These are phyloP conservation scores for Malurus melanocephalus DNA, from an alignment of 2,113 vertebrate species.

Conservation along the genomic window DNA sequence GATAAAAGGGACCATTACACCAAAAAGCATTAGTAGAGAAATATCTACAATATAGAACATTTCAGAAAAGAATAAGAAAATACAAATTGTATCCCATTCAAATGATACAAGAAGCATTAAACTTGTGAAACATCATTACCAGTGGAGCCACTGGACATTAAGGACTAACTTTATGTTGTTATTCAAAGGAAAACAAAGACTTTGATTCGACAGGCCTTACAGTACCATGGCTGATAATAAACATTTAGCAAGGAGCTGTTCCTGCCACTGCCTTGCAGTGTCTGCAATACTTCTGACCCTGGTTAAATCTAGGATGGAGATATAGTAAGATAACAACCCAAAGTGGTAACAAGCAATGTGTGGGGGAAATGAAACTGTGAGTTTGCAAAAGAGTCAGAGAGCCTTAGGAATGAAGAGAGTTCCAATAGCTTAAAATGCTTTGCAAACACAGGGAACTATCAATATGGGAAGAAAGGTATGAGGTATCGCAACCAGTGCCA, in stretches of 20 bases:
- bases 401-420: neutral
- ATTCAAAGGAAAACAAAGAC: neutral
- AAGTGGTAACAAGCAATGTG: rapidly evolving
- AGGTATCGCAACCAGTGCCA: neutral
- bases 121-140: neutral
- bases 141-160: neutral
- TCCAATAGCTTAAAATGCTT: neutral
- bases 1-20: neutral
- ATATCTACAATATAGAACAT: neutral
- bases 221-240: neutral
- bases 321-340: neutral
- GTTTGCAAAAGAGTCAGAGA: neutral
- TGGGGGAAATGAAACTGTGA: neutral
- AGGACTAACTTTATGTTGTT: neutral
- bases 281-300: neutral
- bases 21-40: neutral
- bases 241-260: neutral
- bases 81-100: neutral
- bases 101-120: neutral
- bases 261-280: neutral
- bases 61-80: neutral
- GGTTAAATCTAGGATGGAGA: neutral
- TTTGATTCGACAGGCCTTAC: neutral
- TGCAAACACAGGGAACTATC: neutral
- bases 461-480: neutral